Percentiles rank a stretch among this genome's conserved stretches.
Conservation (phyloP, 2,797 vertebrate genomes). For the Anguilla obscura region DNA sequence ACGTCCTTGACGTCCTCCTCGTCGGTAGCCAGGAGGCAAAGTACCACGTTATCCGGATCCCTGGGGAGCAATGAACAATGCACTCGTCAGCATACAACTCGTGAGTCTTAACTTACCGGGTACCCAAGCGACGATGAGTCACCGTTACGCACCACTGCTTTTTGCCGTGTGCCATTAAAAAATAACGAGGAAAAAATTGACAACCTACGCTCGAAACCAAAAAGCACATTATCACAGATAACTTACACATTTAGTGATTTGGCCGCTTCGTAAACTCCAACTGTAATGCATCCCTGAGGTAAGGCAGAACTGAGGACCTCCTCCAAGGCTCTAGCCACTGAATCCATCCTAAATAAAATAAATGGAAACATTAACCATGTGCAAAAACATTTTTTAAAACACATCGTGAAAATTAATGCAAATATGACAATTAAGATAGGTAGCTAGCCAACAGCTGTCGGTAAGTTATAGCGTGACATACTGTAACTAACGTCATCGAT, state of each 20-base stretch:
- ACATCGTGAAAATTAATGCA: conserved; percentile 40
- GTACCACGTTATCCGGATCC: conserved; percentile 90
- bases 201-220: background rate
- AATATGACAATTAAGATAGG: background rate
- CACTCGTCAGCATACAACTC: background rate
- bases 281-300: conserved; percentile 89
- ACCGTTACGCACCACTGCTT: background rate
- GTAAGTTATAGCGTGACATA: background rate
- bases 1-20: conserved; percentile 86
- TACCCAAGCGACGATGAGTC: background rate
- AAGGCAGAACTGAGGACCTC: conserved; percentile 88
- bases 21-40: conserved; percentile 89
- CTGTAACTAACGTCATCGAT: background rate
- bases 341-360: conserved; percentile 80
- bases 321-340: conserved; percentile 85
- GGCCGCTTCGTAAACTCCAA: conserved; percentile 92
- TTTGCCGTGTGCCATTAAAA: background rate
- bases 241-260: conserved; percentile 96
- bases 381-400: background rate
- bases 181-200: background rate
- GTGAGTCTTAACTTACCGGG: background rate
- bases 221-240: background rate
- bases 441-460: background rate
- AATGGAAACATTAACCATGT: background rate
- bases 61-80: conserved; percentile 57